Evolutionary conservation across 2,113 vertebrate genomes (phyloP), one percentile per base, ranked within the genome.

Genomic region (Zosterops pallidus): DNA sequence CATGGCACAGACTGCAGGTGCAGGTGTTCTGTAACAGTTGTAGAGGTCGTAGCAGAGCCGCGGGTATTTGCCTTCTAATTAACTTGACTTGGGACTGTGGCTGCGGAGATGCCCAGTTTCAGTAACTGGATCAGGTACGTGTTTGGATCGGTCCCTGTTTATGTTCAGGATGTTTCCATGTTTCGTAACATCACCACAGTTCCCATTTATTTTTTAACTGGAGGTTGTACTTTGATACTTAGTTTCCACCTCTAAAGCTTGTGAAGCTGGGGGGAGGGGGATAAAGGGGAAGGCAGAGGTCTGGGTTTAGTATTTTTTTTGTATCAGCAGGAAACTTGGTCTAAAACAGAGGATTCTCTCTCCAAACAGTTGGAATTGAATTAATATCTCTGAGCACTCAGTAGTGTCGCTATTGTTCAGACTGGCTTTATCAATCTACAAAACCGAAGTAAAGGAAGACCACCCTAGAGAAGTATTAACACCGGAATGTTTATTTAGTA

Each of bases 401-500:
- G 24, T 35, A 33, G 33, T 67, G 50, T 68, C 90, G 55, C 83
- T 77, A 46, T 94, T 96, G 94, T 96, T 93, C 88, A 20, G 55
- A 14, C 55, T 74, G 42, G 83, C 79, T 80, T 26, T 92, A 80
- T 93, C 71, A 92, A 59, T 93, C 50, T 14, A 4, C 42, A 62
- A 72, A 72, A 69, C 75, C 0, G 56, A 86, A 86, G 71, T 59
- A 92, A 69, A 94, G 94, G 95, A 96, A 96, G 95, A 95, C 92
- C 95, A 94, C 95, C 90, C 63, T 69, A 80, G 95, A 85, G 83
- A 74, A 86, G 83, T 86, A 83, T 67, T 95, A 90, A 95, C 92
- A 90, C 56, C 80, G 83, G 75, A 87, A 74, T 94, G 90, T 97
- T 96, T 96, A 59, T 86, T 93, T 96, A 62, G 29, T 74, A 26